Base-by-base conservation (phyloP, 1,140 invertebrate genomes). In the Steinernema khuongi region DNA sequence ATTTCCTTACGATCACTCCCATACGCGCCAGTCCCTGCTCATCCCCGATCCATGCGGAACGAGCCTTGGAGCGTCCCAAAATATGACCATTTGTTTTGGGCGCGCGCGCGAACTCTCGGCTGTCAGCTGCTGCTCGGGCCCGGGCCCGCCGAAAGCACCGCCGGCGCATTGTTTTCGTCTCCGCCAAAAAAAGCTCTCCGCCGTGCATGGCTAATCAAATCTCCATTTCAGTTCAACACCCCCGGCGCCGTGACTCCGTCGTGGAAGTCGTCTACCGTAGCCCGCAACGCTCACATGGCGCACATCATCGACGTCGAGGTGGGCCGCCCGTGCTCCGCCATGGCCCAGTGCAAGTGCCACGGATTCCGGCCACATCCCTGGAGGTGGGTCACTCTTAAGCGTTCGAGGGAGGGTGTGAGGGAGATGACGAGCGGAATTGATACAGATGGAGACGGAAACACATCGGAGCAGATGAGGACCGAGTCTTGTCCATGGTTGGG, bases 261-360 rank as follows among this genome's bases (percentile, higher is more conserved):
- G 22, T 70, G 19, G 41, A 50, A 31, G 22, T 17, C 78, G 31
- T 29, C 31, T 67, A 60, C 68, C 36, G 68, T 60, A 11, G 18
- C 67, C 17, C 31, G 36, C 44, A 72, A 28, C 30, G 14, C 73
- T 11, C 60, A 79, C 67, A 81, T 81, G 80, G 80, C 80, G 19
- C 74, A 81, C 67, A 79, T 83, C 31, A 83, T 81, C 41, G 80
- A 81, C 80, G 77, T 81, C 14, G 79, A 79, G n/a, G 80, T 81
- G 19, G 68, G 69, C 17, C 26, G 60, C 1, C 44, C 44, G 11
- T 76, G 75, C 60, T 77, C 60, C 66, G 60, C 33, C 18, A 44
- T 71, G 71, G 71, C 71, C 33, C 11, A 18, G 22, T 68, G 67
- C 26, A 71, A 28, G 30, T 73, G 71, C 66, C 71, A 43, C 18